phyloP scores from a whole-genome alignment of 2,113 vertebrate genomes.

The Etia nguti region DNA sequence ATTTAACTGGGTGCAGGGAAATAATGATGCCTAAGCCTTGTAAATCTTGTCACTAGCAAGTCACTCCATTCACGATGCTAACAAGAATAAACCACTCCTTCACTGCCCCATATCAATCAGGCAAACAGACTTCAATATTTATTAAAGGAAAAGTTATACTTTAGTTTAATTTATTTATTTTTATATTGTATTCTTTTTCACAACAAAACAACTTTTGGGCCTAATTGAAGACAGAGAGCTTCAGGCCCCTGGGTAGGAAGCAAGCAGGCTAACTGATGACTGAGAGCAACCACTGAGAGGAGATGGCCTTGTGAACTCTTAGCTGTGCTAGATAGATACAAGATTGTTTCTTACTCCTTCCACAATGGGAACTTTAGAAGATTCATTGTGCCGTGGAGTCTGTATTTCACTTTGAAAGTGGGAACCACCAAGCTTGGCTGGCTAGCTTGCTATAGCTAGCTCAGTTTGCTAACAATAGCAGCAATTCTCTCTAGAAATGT shows the following conservation, averaged over 20 bases:
- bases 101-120: not conserved
- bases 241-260: not conserved
- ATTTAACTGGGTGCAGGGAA: slow-evolving; percentile 1
- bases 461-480: not conserved
- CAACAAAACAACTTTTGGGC: not conserved
- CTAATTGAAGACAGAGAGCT: not conserved
- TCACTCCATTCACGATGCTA: not conserved
- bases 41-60: not conserved
- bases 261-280: not conserved
- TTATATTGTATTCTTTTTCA: not conserved
- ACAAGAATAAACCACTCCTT: not conserved
- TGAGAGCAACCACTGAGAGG: not conserved
- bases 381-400: not conserved
- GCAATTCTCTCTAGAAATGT: not conserved
- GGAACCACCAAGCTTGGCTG: not conserved
- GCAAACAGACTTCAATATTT: not conserved
- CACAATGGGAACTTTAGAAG: not conserved
- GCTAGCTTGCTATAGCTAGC: not conserved
- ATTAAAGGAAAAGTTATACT: not conserved
- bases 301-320: not conserved
- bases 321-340: not conserved
- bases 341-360: not conserved
- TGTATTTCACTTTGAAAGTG: not conserved
- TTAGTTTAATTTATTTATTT: not conserved
- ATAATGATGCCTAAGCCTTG: slow-evolving; percentile 1